phyloP scores from a whole-genome alignment of 2,113 vertebrate genomes.

The Hyla sarda region DNA sequence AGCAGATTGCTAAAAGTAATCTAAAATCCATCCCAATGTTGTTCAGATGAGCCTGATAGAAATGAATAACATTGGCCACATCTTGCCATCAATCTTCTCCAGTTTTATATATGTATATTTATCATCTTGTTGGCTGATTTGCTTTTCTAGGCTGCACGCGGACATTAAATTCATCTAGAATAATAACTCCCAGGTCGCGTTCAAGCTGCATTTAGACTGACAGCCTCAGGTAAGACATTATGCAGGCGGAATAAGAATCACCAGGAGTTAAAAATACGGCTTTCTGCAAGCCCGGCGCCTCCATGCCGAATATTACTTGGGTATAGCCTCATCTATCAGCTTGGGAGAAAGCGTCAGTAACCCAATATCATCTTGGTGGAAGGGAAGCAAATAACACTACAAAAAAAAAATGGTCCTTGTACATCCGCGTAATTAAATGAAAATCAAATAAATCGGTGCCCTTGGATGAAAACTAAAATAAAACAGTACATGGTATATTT shows the following conservation, averaged over 20 bases:
- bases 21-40: not conserved
- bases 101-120: conserved; percentile 5
- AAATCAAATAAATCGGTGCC: conserved; percentile 10
- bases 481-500: conserved; percentile 29
- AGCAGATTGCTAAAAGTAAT: not conserved
- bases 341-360: not conserved
- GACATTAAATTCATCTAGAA: conserved; percentile 47
- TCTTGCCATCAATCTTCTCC: not conserved
- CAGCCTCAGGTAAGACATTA: conserved; percentile 48
- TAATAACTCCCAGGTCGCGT: conserved; percentile 37
- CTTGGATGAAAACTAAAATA: conserved; percentile 33
- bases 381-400: conserved; percentile 21
- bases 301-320: not conserved
- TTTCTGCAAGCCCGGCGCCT: not conserved
- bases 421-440: conserved; percentile 32
- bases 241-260: conserved; percentile 19
- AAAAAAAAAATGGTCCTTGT: not conserved
- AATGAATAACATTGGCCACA: not conserved
- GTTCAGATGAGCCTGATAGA: not conserved
- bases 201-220: conserved; percentile 22
- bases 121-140: conserved; percentile 25
- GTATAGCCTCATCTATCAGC: conserved; percentile 38
- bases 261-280: conserved; percentile 29
- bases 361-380: not conserved
- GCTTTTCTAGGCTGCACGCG: conserved; percentile 1